A percentile compares a stretch with the other conserved stretches of the same genome.
These are phyloP conservation scores for Eupithecia subfuscata DNA, from an alignment of 2,888 invertebrate species.

Conservation along the genomic window DNA sequence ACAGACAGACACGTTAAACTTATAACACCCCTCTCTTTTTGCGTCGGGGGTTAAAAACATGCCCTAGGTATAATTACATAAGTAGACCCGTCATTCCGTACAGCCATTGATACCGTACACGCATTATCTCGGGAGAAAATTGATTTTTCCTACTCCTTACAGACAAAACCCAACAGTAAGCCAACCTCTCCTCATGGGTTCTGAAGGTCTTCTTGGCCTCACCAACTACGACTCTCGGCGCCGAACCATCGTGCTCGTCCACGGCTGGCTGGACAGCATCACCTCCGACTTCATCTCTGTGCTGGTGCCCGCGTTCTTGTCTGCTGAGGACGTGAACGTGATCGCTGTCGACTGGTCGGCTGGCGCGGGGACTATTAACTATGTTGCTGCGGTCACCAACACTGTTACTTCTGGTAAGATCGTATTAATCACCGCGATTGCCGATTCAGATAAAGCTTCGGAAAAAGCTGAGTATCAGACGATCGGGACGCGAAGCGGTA, in stretches of 20 bases:
- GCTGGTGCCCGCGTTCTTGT: slow-evolving; percentile 50
- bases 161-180: slow-evolving; percentile 58
- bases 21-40: too few relatives aligned
- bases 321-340: slow-evolving; percentile 53
- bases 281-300: slow-evolving; percentile 49
- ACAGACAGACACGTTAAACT: too few relatives aligned
- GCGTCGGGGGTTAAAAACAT: too few relatives aligned
- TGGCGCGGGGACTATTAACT: slow-evolving; percentile 48
- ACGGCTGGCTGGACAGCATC: slow-evolving; percentile 54
- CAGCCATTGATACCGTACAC: too few relatives aligned
- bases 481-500: too few relatives aligned
- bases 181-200: slow-evolving; percentile 55
- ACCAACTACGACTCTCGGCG: slow-evolving; percentile 54
- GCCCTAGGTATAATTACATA: too few relatives aligned
- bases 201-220: slow-evolving; percentile 42
- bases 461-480: too few relatives aligned
- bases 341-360: slow-evolving; percentile 54
- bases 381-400: slow-evolving; percentile 52
- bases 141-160: slow-evolving; percentile 7
- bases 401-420: slow-evolving; percentile 52
- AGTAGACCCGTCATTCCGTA: too few relatives aligned
- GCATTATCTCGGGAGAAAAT: too few relatives aligned
- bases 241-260: slow-evolving; percentile 56
- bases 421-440: neutral
- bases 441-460: too few relatives aligned